Evolutionary conservation across 2,797 vertebrate species (phyloP).

Genomic region (Menidia menidia): DNA sequence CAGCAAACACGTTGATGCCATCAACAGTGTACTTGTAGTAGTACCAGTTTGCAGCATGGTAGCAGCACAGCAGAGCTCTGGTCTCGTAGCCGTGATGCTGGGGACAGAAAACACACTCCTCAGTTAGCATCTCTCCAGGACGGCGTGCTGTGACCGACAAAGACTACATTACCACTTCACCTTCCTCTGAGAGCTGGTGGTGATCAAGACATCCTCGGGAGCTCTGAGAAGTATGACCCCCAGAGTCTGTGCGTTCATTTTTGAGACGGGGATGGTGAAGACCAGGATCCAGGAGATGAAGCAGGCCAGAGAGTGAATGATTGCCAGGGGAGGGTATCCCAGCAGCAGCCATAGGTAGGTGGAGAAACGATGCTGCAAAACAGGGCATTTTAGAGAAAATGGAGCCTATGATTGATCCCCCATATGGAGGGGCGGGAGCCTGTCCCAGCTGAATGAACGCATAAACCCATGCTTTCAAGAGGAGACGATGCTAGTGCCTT

Average conservation of each 20-base stretch:
- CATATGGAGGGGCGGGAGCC: no score
- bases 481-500: no score
- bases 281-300: conserved; percentile 85
- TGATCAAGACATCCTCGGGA: conserved; percentile 75
- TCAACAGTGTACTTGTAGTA: conserved; percentile 90
- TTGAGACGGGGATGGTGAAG: conserved; percentile 86
- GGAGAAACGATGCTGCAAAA: conserved; percentile 66
- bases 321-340: conserved; percentile 78
- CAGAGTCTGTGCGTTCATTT: conserved; percentile 81
- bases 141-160: not conserved
- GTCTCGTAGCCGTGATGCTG: conserved; percentile 72
- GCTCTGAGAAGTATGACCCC: conserved; percentile 78
- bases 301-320: conserved; percentile 83
- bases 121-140: not conserved
- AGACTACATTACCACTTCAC: conserved; percentile 53
- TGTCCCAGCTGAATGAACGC: no score
- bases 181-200: conserved; percentile 70
- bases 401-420: not conserved
- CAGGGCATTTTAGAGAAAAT: not conserved
- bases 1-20: conserved; percentile 87
- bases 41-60: conserved; percentile 85
- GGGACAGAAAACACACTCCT: not conserved
- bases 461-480: no score
- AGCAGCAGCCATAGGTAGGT: conserved; percentile 81
- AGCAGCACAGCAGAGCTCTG: conserved; percentile 84